Conservation (phyloP, 2,113 vertebrate genomes). For the Pseudorasbora parva region DNA sequence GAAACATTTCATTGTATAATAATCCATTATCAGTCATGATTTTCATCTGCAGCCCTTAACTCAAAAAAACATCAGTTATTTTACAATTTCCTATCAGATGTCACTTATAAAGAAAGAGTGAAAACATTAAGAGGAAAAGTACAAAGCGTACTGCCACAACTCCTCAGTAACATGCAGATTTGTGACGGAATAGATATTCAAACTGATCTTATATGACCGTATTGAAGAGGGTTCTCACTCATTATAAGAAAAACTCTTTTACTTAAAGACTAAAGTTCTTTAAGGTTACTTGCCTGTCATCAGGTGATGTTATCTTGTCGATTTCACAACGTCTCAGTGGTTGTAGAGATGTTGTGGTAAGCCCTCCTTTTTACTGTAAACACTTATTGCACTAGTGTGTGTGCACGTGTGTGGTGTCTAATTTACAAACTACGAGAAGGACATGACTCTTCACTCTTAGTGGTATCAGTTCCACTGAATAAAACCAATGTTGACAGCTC, state of each 20-base stretch:
- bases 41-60: not conserved
- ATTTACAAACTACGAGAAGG: not conserved
- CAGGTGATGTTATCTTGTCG: not conserved
- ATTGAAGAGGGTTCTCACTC: not conserved
- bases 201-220: not conserved
- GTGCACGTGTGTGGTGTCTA: constrained; percentile 23
- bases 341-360: not conserved
- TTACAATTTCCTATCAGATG: not conserved
- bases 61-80: not conserved
- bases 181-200: not conserved
- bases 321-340: not conserved
- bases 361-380: constrained; percentile 31
- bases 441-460: not conserved
- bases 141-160: not conserved
- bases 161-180: not conserved
- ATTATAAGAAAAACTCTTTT: constrained; percentile 13
- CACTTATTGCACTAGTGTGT: not conserved
- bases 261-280: not conserved
- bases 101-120: not conserved
- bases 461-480: not conserved
- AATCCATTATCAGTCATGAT: not conserved
- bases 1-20: not conserved
- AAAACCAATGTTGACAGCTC: constrained; percentile 9
- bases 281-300: not conserved
- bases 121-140: not conserved